A percentile compares a stretch with the other conserved stretches of the same genome.
These are phyloP conservation scores for Heteromormyrus szaboi DNA, from an alignment of 2,797 vertebrate species.

Conservation along the genomic window DNA sequence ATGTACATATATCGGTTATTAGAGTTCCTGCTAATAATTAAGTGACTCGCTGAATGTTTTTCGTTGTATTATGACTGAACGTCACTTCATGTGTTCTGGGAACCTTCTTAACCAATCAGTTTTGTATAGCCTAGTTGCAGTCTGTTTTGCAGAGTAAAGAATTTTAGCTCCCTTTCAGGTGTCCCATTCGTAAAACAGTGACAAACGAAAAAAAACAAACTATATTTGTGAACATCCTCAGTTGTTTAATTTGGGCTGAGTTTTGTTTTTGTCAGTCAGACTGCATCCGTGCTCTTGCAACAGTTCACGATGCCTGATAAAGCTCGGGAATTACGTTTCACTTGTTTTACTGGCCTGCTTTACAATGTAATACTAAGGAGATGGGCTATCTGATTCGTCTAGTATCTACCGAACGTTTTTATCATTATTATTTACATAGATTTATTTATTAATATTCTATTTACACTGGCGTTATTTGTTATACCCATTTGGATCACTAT, in stretches of 20 bases:
- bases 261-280: neutral
- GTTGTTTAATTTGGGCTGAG: neutral
- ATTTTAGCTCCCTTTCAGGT: neutral
- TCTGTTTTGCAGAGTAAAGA: neutral
- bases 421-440: neutral
- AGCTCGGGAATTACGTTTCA: neutral
- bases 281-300: neutral
- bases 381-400: neutral
- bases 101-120: neutral
- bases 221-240: neutral
- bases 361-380: neutral
- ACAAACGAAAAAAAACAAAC: neutral
- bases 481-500: neutral
- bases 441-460: neutral
- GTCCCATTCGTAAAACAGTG: neutral
- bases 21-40: neutral
- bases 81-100: neutral
- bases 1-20: neutral
- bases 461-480: neutral
- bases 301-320: neutral
- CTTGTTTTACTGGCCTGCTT: neutral
- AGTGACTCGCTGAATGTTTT: neutral
- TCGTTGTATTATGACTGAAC: neutral
- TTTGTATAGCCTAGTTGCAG: neutral
- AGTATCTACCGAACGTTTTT: neutral